Evolutionary conservation across 1,140 invertebrate genomes (phyloP).

Genomic region (Cheumatopsyche charites): DNA sequence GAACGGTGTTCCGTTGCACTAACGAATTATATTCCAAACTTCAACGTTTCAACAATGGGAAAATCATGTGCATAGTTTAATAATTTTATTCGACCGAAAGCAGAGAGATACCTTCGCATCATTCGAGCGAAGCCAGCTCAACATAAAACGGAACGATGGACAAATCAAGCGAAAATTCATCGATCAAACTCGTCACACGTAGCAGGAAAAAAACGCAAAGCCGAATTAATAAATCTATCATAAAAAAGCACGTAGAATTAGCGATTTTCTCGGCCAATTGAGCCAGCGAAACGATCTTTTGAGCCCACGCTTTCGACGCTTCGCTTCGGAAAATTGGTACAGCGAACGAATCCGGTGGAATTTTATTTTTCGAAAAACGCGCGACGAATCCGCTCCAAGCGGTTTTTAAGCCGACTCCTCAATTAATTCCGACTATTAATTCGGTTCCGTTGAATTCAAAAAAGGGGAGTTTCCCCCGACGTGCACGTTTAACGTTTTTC

Average conservation of each 20-base stretch:
- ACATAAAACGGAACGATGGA: no score
- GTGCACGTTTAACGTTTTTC: no score
- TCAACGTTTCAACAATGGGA: no score
- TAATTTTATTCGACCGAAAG: no score
- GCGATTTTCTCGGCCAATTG: conserved; percentile 29
- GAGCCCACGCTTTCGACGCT: conserved; percentile 16
- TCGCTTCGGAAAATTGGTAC: not conserved
- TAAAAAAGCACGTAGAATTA: conserved; percentile 26
- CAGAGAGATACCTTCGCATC: no score
- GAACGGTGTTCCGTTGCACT: no score
- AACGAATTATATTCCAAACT: no score
- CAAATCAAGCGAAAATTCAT: not conserved
- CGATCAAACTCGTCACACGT: conserved; percentile 13
- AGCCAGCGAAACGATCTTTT: conserved; percentile 32
- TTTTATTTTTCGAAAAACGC: conserved; percentile 29
- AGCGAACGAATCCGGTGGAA: no score
- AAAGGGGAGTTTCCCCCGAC: no score
- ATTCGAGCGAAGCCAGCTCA: no score
- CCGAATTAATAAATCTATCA: conserved; percentile 19
- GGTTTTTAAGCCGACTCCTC: conserved; percentile 32
- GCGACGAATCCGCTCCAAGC: conserved; percentile 15
- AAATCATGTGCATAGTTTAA: no score
- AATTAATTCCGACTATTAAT: conserved; percentile 37
- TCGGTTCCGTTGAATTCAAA: conserved; percentile 10
- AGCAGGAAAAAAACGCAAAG: not conserved